Percentiles rank a stretch among this genome's conserved stretches.
Conservation (phyloP, 2,888 invertebrate species). For the Ochlodes sylvanus region DNA sequence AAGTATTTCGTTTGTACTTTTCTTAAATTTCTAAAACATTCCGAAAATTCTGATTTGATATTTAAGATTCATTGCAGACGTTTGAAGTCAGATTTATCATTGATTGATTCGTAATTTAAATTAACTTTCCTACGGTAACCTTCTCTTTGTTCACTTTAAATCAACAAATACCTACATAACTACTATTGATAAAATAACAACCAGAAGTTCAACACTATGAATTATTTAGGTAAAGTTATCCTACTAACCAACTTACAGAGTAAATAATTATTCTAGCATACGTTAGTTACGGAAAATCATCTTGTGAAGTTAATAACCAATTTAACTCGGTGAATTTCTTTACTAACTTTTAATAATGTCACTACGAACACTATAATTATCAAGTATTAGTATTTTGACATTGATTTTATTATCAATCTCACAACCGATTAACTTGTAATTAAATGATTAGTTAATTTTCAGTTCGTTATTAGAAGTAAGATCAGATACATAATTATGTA, state of each 20-base stretch:
- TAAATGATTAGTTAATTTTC: no score
- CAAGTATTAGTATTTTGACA: background rate
- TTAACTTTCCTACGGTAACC: background rate
- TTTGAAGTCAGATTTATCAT: no score
- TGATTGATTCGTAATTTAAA: no score
- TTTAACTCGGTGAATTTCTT: conserved; percentile 15
- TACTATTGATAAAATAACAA: background rate
- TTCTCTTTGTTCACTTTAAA: background rate
- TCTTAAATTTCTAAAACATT: no score
- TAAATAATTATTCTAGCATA: conserved; percentile 1
- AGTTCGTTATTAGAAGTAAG: no score
- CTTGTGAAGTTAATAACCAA: conserved; percentile 2
- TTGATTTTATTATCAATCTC: no score
- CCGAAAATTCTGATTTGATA: no score
- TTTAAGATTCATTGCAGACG: no score
- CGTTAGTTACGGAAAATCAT: conserved; percentile 29
- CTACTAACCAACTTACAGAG: conserved; percentile 9
- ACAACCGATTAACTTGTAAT: no score
- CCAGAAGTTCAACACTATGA: background rate
- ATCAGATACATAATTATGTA: no score
- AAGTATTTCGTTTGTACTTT: conserved; percentile 40
- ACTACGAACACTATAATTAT: background rate
- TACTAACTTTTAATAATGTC: background rate
- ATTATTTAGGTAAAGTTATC: conserved; percentile 17
- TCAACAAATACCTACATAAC: background rate